These are phyloP conservation scores for Hypotaenidia philippensis DNA, from an alignment of 2,797 vertebrate genomes.

Conservation along the genomic window DNA sequence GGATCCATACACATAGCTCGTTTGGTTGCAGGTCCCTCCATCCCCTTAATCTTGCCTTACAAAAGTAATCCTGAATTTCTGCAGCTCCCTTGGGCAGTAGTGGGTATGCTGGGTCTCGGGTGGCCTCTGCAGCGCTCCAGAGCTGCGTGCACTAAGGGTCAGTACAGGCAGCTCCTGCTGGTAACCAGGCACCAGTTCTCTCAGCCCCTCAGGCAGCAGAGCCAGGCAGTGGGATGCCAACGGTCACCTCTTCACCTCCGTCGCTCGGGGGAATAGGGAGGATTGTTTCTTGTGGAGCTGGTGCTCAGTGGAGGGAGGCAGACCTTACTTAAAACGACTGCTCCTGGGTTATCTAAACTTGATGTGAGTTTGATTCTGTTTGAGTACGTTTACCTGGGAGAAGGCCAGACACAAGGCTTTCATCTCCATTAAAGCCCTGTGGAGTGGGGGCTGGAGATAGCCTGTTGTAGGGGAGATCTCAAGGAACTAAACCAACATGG, in stretches of 20 bases:
- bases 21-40: background rate
- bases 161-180: background rate
- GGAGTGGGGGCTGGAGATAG: background rate
- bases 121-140: rapidly evolving
- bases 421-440: background rate
- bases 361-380: background rate
- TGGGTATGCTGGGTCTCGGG: rapidly evolving
- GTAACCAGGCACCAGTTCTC: background rate
- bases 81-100: background rate
- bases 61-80: background rate
- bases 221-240: rapidly evolving
- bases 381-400: background rate
- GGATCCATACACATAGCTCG: background rate
- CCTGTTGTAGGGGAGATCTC: background rate
- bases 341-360: background rate
- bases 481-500: background rate
- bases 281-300: background rate
- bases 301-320: background rate
- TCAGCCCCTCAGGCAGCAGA: background rate
- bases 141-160: background rate
- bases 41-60: background rate
- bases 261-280: rapidly evolving
- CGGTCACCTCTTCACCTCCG: background rate
- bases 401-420: background rate
- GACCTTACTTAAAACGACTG: background rate